Evolutionary conservation across 1,140 invertebrate species (phyloP), one percentile per base, ranked within the genome.

Genomic region (Drosophila leontia): DNA sequence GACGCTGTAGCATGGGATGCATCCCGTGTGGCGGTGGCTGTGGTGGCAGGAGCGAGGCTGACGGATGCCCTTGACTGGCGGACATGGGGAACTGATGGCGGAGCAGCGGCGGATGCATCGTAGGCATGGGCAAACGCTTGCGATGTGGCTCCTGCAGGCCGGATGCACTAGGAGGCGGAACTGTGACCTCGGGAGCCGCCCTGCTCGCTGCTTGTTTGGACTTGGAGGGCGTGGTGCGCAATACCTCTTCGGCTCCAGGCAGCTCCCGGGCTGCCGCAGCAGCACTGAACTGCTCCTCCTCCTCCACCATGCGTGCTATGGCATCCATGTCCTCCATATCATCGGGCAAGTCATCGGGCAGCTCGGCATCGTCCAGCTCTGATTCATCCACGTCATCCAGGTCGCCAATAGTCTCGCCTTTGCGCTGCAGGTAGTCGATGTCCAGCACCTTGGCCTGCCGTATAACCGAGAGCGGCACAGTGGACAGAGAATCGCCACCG

Each of bases 281-380:
- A 29, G 94, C 95, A 13, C 61, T 86, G 13, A 86, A 91, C 15
- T 91, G 91, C n/a, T 91, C 91, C 67, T 95, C 94, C 82, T 95
- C 94, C 75, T 95, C 94, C 86, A 95, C 95, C 94, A 95, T 95
- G 59, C 94, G 93, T 3, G 94, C 94, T 17, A 95, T 92, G 39
- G 94, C 94, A 53, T 94, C 94, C 26, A 29, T 29, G 26, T 29
- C 26, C 29, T 94, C 93, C 64, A 94, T 86, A 59, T 95, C 94
- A 15, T 94, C 84, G 13, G 91, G 87, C 35, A 92, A 53, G 55
- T 91, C 91, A 29, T 93, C 92, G 0, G 78, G 92, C 26, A 93
- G 51, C 61, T 88, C 85, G 0, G 87, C 82, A 23, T 93, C 91
- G 13, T 88, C 85, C n/a, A 92, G 79, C 58, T 92, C 92, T 5